phyloP scores from a whole-genome alignment of 2,888 invertebrate genomes.

The Xanthorhoe designata region DNA sequence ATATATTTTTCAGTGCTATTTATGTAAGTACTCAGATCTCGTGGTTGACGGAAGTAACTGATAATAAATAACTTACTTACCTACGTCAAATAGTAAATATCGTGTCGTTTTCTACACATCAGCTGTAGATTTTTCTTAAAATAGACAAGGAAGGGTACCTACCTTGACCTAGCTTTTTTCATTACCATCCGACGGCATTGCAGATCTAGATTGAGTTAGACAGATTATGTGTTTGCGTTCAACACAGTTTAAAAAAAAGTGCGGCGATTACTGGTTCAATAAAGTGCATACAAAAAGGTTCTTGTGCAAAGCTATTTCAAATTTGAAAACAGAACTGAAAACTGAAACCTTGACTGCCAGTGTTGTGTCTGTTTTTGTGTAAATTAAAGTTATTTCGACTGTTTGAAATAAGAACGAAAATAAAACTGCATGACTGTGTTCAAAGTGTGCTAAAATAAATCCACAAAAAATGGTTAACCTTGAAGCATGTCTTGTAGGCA shows the following conservation, averaged over 20 bases:
- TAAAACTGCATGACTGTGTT: background rate
- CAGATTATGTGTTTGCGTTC: constrained; percentile 25
- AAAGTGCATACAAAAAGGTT: constrained; percentile 23
- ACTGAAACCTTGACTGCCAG: constrained; percentile 19
- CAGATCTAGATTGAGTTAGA: constrained; percentile 55
- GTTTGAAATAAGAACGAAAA: constrained; percentile 14
- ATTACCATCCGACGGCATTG: constrained; percentile 56
- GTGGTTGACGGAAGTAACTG: constrained; percentile 35
- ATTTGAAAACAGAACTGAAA: constrained; percentile 6
- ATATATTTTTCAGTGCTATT: constrained; percentile 39
- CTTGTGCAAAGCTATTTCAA: constrained; percentile 9
- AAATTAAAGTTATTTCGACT: constrained; percentile 11
- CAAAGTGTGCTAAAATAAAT: background rate
- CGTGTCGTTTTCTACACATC: constrained; percentile 25
- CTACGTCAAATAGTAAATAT: constrained; percentile 43
- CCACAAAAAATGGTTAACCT: constrained; percentile 21
- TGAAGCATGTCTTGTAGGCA: constrained; percentile 16
- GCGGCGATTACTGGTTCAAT: constrained; percentile 2
- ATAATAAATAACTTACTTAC: constrained; percentile 45
- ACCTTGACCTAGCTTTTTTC: constrained; percentile 70
- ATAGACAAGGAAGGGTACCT: constrained; percentile 56
- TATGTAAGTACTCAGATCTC: constrained; percentile 25
- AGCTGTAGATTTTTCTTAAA: constrained; percentile 47
- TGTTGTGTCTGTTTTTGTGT: constrained; percentile 8
- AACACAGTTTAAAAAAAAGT: constrained; percentile 15